Evolutionary conservation across 2,888 invertebrate species (phyloP).

Genomic region (Argyra leucocephala): DNA sequence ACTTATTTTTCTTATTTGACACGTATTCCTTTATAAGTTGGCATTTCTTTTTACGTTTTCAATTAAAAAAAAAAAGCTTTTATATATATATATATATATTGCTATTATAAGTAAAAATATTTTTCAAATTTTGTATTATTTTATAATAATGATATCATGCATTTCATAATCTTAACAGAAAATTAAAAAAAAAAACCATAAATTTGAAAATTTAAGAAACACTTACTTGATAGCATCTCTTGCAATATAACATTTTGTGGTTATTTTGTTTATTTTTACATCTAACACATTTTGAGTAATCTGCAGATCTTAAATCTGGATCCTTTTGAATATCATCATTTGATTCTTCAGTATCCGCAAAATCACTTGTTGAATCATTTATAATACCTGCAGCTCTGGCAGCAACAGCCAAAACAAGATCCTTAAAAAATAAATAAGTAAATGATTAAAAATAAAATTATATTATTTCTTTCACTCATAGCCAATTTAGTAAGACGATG

Average conservation of each 20-base stretch:
- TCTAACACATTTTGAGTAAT: conserved; percentile 57
- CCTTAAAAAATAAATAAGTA: too few species aligned
- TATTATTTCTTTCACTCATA: too few species aligned
- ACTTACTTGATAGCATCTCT: conserved; percentile 59
- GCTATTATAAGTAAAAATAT: background rate
- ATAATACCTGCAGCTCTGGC: conserved; percentile 17
- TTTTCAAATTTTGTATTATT: background rate
- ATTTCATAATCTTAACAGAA: background rate
- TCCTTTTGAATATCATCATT: conserved; percentile 33
- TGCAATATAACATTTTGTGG: conserved; percentile 58
- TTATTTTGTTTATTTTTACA: conserved; percentile 54
- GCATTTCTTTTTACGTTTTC: background rate
- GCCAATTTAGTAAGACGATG: too few species aligned
- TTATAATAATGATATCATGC: too few species aligned
- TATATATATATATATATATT: too few species aligned
- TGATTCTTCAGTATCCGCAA: conserved; percentile 29
- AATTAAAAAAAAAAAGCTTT: too few species aligned
- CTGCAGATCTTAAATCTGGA: conserved; percentile 49
- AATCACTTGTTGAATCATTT: conserved; percentile 24
- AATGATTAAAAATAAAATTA: too few species aligned
- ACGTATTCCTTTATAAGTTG: background rate
- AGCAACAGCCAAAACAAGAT: conserved; percentile 24
- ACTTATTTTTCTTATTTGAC: background rate
- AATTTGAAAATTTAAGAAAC: background rate
- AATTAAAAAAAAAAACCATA: background rate